Conservation (phyloP, 1,140 invertebrate genomes). For the Drosophila burlai region DNA sequence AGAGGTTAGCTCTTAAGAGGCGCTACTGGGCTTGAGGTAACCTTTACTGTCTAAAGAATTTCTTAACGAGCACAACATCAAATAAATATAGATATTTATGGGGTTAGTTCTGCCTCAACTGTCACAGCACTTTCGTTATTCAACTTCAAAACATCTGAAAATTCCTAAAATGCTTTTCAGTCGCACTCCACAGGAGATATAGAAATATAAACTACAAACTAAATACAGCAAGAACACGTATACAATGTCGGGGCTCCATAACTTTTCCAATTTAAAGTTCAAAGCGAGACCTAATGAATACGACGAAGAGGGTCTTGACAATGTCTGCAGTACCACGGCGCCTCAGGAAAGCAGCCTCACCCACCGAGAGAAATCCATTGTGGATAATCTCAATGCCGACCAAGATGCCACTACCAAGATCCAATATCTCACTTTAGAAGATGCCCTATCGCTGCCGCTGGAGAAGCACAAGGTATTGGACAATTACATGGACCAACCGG, state of each 20-base stretch:
- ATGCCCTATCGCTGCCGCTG: constrained; percentile 54
- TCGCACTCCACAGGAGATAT: neutral
- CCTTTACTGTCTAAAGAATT: constrained; percentile 6
- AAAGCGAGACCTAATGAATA: neutral
- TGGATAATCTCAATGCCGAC: constrained; percentile 31
- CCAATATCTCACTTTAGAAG: constrained; percentile 65
- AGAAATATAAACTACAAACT: neutral
- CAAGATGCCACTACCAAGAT: constrained; percentile 21
- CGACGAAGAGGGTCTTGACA: neutral
- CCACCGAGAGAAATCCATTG: constrained; percentile 25
- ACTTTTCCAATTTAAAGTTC: constrained; percentile 1
- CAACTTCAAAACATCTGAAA: neutral
- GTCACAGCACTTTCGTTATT: constrained; percentile 2
- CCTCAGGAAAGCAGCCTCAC: neutral
- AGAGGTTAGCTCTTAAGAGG: constrained; percentile 53
- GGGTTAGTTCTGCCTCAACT: neutral
- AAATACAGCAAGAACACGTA: neutral
- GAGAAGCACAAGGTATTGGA: constrained; percentile 75
- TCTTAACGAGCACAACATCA: neutral
- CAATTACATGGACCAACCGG: constrained; percentile 85
- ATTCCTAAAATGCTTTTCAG: constrained; percentile 5
- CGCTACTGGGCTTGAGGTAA: constrained; percentile 52
- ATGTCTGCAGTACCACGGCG: neutral
- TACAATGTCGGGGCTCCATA: constrained; percentile 1
- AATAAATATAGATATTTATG: neutral